Evolutionary conservation across 2,797 vertebrate species (phyloP), one percentile per base, ranked within the genome.

Genomic region (Lophotriccus pileatus): DNA sequence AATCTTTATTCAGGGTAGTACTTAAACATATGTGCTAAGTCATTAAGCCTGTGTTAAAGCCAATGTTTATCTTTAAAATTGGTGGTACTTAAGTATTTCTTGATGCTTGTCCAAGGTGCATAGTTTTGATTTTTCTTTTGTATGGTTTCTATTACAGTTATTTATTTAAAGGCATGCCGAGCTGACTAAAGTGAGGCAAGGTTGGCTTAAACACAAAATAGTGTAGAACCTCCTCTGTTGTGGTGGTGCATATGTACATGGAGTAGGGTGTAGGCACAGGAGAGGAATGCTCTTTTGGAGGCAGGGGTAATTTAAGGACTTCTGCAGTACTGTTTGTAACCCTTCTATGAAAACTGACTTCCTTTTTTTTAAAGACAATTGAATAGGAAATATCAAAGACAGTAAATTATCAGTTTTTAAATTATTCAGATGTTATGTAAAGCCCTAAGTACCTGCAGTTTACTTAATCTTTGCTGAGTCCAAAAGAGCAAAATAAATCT

Each of bases 81-180:
- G 62, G 9, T 91, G 47, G 19, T 78, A 49, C 53, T 93, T 81
- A 75, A 77, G 39, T 83, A 44, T 93, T 92, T 84, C 69, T 93
- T 94, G 69, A 63, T 84, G 36, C 44, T 83, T 75, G 39, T 62
- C 66, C 88, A 95, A 90, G 52, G 55, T 52, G 30, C 55, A 14
- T 94, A 44, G 62, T 63, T 84, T 9, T 47, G 21, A 30, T 76
- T 89, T 81, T 91, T 36, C 49, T 74, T 94, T 87, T 41, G 17
- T 50, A 24, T 87, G 46, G 50, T 84, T 88, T 76, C 18, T 68
- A 22, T 73, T 86, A 37, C 30, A 62, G 53, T 79, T 93, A 73
- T 20, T 83, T 89, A 66, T 81, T 81, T 75, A 68, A 91, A 87
- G 22, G 17, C 50, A 21, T n/a, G 14, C 41, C 25, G 64, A 14